Base-by-base conservation (phyloP, 2,888 invertebrate genomes). In the Calameuta filiformis region DNA sequence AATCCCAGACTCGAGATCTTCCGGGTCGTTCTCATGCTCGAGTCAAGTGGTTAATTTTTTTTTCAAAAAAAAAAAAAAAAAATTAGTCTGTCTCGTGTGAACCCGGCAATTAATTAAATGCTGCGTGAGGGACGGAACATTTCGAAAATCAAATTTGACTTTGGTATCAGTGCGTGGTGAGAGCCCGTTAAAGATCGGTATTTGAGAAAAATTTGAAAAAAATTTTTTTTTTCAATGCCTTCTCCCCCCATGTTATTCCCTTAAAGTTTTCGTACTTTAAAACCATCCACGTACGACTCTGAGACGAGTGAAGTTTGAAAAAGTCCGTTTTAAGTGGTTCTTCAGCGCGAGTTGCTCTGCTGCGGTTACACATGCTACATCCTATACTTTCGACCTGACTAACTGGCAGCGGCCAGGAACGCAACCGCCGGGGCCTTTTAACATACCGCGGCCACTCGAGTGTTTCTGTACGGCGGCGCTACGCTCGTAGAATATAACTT, bases 391-490 rank as follows among this genome's bases (percentile, higher is more conserved):
- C 56, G 34, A 77, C 37, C 69, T 56, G 40, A 56, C 40, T 56
- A 56, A 56, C 40, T 56, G 40, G 40, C 40, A 23, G 40, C 40
- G 40, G 71, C 31, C 31, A 71, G 30, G 33, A 71, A 15, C 71
- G 71, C 71, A 31, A 33, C 71, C 71, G 71, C 71, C 40, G 71
- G 30, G 73, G 79, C 78, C 86, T 88, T 88, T 87, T 85, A 86
- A 87, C 83, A 84, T 85, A 83, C 86, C 87, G 87, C 84, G 82
- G 77, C 30, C 73, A 81, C 85, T 87, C 84, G 85, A 88, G 87
- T 85, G 85, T 80, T 77, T 40, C 76, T 35, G 30, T 33, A 30
- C 74, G 40, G 9, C 40, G 40, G 40, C 40, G 40, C 40, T 56
- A 56, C 23, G 40, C 40, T 56, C 40, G 40, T 56, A 56, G 40